Conservation (phyloP, 92 coral and sea anemone species). For the Porites divaricata region DNA sequence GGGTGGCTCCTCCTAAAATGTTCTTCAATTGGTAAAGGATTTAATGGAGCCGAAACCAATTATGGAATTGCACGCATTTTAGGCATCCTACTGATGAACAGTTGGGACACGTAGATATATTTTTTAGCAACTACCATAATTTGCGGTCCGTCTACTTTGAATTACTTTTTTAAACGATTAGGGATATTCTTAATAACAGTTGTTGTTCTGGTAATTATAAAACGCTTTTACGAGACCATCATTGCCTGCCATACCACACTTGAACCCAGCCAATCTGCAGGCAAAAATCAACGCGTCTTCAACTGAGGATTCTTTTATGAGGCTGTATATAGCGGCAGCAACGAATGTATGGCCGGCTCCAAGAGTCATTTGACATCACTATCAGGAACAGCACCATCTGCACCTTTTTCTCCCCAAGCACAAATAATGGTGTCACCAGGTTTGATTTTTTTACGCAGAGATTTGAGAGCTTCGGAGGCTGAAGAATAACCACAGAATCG, state of each 20-base stretch:
- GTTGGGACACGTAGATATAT: too few relatives aligned
- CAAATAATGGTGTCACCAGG: slow-evolving; percentile 67
- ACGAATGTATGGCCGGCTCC: slow-evolving; percentile 97
- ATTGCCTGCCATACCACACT: slow-evolving; percentile 88
- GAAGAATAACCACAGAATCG: slow-evolving; percentile 65
- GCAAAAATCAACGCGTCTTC: slow-evolving; percentile 81
- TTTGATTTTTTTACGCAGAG: slow-evolving; percentile 34
- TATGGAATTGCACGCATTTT: too few relatives aligned
- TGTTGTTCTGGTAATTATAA: background rate
- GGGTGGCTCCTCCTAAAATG: too few relatives aligned
- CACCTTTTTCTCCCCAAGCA: slow-evolving; percentile 90
- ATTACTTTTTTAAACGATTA: too few relatives aligned
- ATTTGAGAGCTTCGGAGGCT: slow-evolving; percentile 71
- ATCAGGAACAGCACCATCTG: slow-evolving; percentile 55
- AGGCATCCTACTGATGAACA: too few relatives aligned
- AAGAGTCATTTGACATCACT: slow-evolving; percentile 55
- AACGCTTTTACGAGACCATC: slow-evolving; percentile 45
- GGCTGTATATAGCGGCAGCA: slow-evolving; percentile 75
- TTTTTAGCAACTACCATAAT: too few relatives aligned
- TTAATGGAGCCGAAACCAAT: too few relatives aligned
- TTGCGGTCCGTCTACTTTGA: too few relatives aligned
- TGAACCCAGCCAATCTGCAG: slow-evolving; percentile 86
- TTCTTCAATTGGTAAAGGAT: too few relatives aligned
- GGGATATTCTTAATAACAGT: background rate
- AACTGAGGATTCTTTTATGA: slow-evolving; percentile 51